Conservation (phyloP, 2,113 vertebrate genomes). For the Lasiurus cinereus region DNA sequence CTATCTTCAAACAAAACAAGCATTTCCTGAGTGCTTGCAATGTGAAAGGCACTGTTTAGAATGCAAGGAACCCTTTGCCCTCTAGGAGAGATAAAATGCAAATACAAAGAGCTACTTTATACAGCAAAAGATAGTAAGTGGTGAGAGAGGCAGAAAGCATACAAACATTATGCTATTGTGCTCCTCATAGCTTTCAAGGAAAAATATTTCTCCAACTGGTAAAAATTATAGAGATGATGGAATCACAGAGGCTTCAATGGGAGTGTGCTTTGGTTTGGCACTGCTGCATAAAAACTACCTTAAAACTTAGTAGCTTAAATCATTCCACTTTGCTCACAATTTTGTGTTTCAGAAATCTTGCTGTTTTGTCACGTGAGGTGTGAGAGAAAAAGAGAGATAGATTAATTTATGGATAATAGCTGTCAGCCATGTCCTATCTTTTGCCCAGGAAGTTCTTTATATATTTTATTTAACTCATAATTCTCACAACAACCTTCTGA, state of each 20-base stretch:
- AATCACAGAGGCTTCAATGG: neutral
- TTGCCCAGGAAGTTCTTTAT: neutral
- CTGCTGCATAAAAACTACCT: neutral
- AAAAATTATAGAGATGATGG: neutral
- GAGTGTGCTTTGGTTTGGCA: neutral
- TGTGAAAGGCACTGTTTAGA: neutral
- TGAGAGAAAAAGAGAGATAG: neutral
- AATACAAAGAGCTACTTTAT: neutral
- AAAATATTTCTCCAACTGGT: neutral
- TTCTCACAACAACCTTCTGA: neutral
- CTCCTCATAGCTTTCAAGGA: neutral
- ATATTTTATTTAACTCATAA: neutral
- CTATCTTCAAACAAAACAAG: conserved; percentile 21
- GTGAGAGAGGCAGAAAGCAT: neutral
- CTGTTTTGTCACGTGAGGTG: neutral
- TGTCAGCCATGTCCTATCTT: neutral
- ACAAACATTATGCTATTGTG: neutral
- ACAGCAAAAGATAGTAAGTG: conserved; percentile 19
- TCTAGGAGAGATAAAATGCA: conserved; percentile 33
- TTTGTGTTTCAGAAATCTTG: neutral
- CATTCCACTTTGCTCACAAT: neutral
- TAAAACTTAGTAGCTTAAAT: neutral
- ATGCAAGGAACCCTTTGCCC: neutral
- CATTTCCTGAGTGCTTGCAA: neutral
- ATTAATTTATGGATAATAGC: neutral